A percentile compares a stretch with the other conserved stretches of the same genome.
phyloP scores from a whole-genome alignment of 1,140 invertebrate species.

The Venturia canescens region DNA sequence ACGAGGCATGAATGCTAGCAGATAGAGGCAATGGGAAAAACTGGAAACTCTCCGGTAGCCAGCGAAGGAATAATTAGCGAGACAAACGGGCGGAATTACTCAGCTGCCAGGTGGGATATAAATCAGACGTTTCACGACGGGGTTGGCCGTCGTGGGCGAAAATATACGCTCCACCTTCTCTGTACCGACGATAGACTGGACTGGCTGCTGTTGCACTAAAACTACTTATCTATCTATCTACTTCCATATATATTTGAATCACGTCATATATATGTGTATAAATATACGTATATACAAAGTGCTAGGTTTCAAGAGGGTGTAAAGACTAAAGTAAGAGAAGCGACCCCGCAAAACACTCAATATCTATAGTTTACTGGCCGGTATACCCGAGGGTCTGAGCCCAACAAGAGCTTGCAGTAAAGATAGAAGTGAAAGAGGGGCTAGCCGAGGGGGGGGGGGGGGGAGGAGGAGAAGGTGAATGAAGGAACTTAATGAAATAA shows the following conservation, averaged over 20 bases:
- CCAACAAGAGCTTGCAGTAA: conserved; percentile 22
- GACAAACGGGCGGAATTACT: conserved; percentile 67
- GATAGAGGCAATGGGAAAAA: background rate
- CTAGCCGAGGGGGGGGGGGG: conserved; percentile 31
- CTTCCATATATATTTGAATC: background rate
- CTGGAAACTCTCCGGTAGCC: conserved; percentile 11
- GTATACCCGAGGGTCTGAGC: conserved; percentile 26
- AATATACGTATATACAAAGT: background rate
- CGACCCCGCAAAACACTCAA: background rate
- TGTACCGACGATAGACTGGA: conserved; percentile 35
- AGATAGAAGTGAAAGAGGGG: conserved; percentile 40
- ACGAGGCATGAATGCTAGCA: background rate
- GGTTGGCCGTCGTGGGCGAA: conserved; percentile 39
- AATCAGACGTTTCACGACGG: conserved; percentile 59
- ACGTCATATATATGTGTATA: too few species aligned
- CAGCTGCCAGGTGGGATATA: conserved; percentile 61
- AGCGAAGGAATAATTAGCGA: conserved; percentile 67
- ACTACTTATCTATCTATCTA: background rate
- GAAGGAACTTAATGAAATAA: conserved; percentile 65
- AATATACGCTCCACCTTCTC: conserved; percentile 41
- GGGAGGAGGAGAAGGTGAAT: conserved; percentile 30
- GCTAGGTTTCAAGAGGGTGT: background rate
- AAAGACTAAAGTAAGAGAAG: conserved; percentile 10
- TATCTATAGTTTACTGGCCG: background rate
- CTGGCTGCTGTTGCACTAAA: conserved; percentile 8